Conservation (phyloP, 2,797 vertebrate species). For the Artibeus jamaicensis region DNA sequence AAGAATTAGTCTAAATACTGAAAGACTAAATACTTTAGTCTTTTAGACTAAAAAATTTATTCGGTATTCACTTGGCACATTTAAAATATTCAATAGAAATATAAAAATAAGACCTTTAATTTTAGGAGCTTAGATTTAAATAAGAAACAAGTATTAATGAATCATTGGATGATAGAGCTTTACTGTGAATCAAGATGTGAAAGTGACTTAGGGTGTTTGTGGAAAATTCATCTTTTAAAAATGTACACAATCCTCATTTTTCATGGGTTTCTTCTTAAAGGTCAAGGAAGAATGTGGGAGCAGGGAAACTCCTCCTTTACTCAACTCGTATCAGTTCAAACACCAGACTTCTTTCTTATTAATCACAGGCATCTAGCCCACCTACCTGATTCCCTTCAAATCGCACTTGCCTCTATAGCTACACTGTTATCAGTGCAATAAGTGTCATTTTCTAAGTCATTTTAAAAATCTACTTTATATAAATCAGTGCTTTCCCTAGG, state of each 20-base stretch:
- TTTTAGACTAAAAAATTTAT: slow-evolving; percentile 33
- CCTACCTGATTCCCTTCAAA: neutral
- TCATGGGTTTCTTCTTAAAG: slow-evolving; percentile 61
- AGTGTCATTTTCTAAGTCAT: slow-evolving; percentile 36
- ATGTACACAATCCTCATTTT: slow-evolving; percentile 38
- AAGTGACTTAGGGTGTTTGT: slow-evolving; percentile 64
- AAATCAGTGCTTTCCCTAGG: neutral
- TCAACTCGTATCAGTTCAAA: slow-evolving; percentile 46
- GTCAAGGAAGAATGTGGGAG: slow-evolving; percentile 51
- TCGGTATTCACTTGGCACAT: neutral
- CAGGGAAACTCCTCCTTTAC: slow-evolving; percentile 29
- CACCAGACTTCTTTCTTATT: slow-evolving; percentile 66
- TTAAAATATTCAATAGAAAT: slow-evolving; percentile 25
- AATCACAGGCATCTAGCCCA: slow-evolving; percentile 73
- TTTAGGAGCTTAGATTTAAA: slow-evolving; percentile 46
- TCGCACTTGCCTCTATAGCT: slow-evolving; percentile 5
- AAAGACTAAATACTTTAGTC: neutral
- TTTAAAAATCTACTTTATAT: slow-evolving; percentile 40
- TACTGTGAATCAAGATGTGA: slow-evolving; percentile 12
- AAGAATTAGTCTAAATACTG: neutral
- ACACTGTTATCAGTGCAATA: neutral
- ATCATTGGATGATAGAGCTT: neutral
- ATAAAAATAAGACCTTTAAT: slow-evolving; percentile 19
- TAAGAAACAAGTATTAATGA: slow-evolving; percentile 20
- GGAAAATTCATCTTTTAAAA: slow-evolving; percentile 75